Base-by-base conservation (phyloP, 1,140 invertebrate genomes). In the Cydia fagiglandana region DNA sequence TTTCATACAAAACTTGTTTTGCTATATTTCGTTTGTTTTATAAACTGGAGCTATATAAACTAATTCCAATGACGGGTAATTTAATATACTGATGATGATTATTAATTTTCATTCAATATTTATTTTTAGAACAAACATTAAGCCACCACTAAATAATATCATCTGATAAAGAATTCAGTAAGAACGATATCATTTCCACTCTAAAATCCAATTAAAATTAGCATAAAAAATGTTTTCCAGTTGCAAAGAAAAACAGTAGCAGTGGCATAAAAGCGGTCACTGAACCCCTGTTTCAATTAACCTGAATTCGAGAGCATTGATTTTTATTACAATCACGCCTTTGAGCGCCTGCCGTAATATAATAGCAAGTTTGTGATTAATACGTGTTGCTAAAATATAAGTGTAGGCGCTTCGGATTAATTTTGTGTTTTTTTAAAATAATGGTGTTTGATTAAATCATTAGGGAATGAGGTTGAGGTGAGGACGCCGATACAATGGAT, bases 231-330 rank as follows among this genome's bases (percentile, higher is more conserved):
- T 38, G 66, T 70, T 70, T 70, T 45, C 66, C 30, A 70, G 66
- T 70, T 45, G 34, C 66, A 70, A 17, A 24, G 56, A 24, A 70
- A 70, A 70, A 12, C 45, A 47, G 41, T 45, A 12, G 41, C 41
- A 45, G 13, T 38, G 34, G 34, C n/a, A 41, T 70, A 38, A 38
- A 34, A 17, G 13, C 13, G 66, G 34, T 45, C 66, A 70, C 30
- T 70, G 66, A 68, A n/a, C 66, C 66, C n/a, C 13, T 17, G 66
- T 15, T 70, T 17, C 66, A 70, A 70, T 70, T 70, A 70, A 70
- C 66, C 66, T 70, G 66, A 70, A 17, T 70, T n/a, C 66, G 38
- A 45, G 66, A 70, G n/a, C 66, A 70, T 70, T 70, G 64, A 70
- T 70, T 70, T 70, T 70, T 70, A 70, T 70, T 70, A 70, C 66